These are phyloP conservation scores for Herpailurus yagouaroundi DNA, from an alignment of 2,113 vertebrate species.

Conservation along the genomic window DNA sequence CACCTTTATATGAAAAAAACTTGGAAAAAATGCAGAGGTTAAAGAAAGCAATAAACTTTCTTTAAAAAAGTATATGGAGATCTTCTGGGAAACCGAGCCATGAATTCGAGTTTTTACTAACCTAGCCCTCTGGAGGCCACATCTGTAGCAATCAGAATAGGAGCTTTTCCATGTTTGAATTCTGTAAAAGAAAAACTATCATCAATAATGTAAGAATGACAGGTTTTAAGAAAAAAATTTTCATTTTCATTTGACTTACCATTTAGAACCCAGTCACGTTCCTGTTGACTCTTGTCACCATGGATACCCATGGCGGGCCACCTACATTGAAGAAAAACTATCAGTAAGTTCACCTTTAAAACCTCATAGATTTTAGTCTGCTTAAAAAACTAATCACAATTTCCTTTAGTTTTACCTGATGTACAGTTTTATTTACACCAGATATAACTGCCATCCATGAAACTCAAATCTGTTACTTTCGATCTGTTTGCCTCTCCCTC, in stretches of 20 bases:
- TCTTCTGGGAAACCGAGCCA: constrained; percentile 82
- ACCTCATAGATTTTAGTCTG: background rate
- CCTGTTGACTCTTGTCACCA: constrained; percentile 99
- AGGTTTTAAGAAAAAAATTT: background rate
- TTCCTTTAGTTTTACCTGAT: background rate
- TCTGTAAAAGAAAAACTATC: constrained; percentile 85
- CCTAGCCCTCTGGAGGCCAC: constrained; percentile 99
- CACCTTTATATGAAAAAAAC: constrained; percentile 99
- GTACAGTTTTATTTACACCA: background rate
- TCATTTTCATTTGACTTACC: constrained; percentile 84
- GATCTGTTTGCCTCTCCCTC: background rate
- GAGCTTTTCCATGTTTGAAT: constrained; percentile 98
- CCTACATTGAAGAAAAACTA: constrained; percentile 80
- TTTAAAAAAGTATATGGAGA: constrained; percentile 94
- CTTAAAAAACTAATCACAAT: background rate
- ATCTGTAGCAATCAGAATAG: constrained; percentile 99
- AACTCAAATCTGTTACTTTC: background rate
- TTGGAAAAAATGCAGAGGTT: constrained; percentile 99
- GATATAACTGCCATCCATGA: background rate
- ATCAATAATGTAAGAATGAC: background rate
- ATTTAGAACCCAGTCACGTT: constrained; percentile 99
- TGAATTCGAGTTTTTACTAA: constrained; percentile 90
- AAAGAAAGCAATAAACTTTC: constrained; percentile 99
- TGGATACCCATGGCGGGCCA: constrained; percentile 99
- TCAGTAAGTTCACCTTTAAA: background rate